Percentiles rank a stretch among this genome's conserved stretches.
Evolutionary conservation across 2,888 invertebrate genomes (phyloP).

Genomic region (Rhodophaea formosa): DNA sequence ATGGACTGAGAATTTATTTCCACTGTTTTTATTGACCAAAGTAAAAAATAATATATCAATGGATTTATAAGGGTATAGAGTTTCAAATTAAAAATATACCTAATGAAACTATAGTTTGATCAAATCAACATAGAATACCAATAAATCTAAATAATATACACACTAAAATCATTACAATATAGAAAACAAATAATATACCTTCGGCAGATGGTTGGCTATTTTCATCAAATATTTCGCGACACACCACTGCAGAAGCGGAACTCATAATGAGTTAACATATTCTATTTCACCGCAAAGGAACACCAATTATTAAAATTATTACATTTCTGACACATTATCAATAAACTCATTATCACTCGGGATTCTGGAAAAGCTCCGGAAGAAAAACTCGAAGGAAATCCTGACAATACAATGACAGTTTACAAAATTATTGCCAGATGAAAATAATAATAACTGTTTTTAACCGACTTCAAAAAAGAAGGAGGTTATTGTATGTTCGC

Average conservation of each 20-base stretch:
- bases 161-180: background rate
- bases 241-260: slow-evolving; percentile 82
- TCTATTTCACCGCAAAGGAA: slow-evolving; percentile 46
- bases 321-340: slow-evolving; percentile 4
- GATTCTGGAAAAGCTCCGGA: slow-evolving; percentile 18
- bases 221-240: slow-evolving; percentile 93
- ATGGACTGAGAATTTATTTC: no score
- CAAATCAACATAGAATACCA: background rate
- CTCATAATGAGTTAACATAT: slow-evolving; percentile 56
- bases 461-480: background rate
- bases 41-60: no score
- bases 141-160: background rate
- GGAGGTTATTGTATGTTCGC: no score
- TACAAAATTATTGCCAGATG: background rate
- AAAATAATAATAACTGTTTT: background rate
- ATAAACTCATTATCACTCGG: slow-evolving; percentile 24
- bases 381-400: slow-evolving; percentile 20
- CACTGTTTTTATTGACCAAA: no score
- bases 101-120: background rate
- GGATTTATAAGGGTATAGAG: no score
- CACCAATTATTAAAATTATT: slow-evolving; percentile 19
- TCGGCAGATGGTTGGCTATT: slow-evolving; percentile 90
- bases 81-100: no score
- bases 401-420: slow-evolving; percentile 13
- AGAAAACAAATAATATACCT: slow-evolving; percentile 73